These are phyloP conservation scores for Drosophila ohnishii DNA, from an alignment of 1,140 invertebrate species.

Conservation along the genomic window DNA sequence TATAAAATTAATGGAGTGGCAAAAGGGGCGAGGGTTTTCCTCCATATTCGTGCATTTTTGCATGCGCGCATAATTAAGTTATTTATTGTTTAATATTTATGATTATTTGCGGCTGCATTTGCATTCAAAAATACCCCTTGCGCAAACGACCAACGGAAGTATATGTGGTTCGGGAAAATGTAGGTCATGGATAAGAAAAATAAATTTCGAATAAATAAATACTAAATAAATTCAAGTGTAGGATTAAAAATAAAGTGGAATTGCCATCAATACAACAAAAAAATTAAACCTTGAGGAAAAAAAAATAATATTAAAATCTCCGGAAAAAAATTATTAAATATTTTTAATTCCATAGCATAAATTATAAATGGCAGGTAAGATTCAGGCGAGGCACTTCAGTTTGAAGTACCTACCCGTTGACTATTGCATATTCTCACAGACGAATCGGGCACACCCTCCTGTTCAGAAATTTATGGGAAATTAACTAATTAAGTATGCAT, in stretches of 20 bases:
- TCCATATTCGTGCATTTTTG: conserved; percentile 60
- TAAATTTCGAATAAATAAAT: neutral
- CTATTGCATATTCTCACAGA: conserved; percentile 58
- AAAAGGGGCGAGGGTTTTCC: neutral
- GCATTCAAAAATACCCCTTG: neutral
- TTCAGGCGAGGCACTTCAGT: neutral
- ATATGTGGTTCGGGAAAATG: neutral
- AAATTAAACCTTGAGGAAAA: too few relatives aligned
- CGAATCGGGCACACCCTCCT: conserved; percentile 20
- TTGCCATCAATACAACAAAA: too few relatives aligned
- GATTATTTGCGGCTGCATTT: conserved; percentile 11
- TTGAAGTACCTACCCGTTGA: conserved; percentile 4
- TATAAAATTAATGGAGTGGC: conserved; percentile 1
- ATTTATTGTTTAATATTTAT: conserved; percentile 55
- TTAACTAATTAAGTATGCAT: conserved; percentile 69
- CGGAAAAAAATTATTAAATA: neutral
- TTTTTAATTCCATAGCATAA: neutral
- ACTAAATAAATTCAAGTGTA: too few relatives aligned
- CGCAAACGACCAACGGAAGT: neutral
- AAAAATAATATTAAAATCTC: too few relatives aligned
- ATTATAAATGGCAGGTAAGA: neutral
- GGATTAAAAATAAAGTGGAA: too few relatives aligned
- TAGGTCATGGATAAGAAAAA: conserved; percentile 8
- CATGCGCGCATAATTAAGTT: conserved; percentile 64
- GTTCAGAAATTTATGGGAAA: conserved; percentile 48